phyloP scores from a whole-genome alignment of 2,797 vertebrate genomes.

The Mus minutoides region DNA sequence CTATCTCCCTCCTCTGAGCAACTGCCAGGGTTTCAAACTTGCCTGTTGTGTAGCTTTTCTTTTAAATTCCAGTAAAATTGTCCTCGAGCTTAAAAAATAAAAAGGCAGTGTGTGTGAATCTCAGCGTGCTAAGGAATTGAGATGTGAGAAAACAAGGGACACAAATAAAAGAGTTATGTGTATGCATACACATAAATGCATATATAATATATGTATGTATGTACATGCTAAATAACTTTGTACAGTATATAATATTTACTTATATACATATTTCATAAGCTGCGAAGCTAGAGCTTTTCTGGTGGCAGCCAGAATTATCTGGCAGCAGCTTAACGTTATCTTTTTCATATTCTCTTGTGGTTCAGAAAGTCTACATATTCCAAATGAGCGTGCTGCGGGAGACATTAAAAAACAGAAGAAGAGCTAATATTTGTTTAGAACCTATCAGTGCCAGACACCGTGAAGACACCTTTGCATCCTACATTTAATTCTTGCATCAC shows the following conservation, averaged over 20 bases:
- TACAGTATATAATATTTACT: not conserved
- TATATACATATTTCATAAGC: not conserved
- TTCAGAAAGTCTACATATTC: not conserved
- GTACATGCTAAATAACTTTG: not conserved
- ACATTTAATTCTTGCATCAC: not conserved
- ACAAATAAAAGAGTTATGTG: not conserved
- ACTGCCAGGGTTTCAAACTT: not conserved
- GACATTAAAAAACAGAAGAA: not conserved
- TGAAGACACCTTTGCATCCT: not conserved
- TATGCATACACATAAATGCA: not conserved
- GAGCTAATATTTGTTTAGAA: not conserved
- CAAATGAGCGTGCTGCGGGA: not conserved
- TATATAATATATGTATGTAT: not conserved
- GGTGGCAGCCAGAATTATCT: not conserved
- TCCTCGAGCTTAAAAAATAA: not conserved
- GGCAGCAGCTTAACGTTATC: not conserved
- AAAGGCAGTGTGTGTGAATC: not conserved
- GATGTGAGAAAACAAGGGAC: not conserved
- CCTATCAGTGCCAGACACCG: not conserved
- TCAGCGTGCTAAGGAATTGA: not conserved
- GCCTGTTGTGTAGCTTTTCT: not conserved
- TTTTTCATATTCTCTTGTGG: not conserved
- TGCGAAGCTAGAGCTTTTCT: not conserved
- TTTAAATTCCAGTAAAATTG: not conserved
- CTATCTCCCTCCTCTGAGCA: not conserved